Conservation (phyloP, 2,888 invertebrate genomes). For the Troglohyphantes excavatus region DNA sequence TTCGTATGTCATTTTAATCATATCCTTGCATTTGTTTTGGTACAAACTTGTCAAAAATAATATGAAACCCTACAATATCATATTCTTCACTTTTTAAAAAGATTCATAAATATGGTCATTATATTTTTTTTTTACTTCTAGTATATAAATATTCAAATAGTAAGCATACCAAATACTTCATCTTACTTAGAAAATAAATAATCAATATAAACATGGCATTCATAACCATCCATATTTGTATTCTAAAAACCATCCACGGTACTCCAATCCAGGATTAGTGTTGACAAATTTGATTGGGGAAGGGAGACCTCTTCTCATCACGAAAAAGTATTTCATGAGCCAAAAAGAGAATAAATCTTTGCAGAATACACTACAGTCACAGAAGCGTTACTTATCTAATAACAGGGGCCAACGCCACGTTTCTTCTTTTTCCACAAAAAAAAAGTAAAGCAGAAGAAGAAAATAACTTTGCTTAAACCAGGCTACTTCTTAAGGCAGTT, state of each 20-base stretch:
- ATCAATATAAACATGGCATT: too few relatives aligned
- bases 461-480: slow-evolving; percentile 66
- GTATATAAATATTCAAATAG: too few relatives aligned
- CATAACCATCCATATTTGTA: background rate
- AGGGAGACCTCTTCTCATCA: background rate
- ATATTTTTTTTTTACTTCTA: too few relatives aligned
- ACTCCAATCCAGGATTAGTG: slow-evolving; percentile 51
- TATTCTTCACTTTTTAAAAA: too few relatives aligned
- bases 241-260: background rate
- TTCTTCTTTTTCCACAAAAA: background rate
- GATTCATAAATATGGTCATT: too few relatives aligned
- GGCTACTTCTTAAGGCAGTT: slow-evolving; percentile 21
- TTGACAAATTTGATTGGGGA: slow-evolving; percentile 61
- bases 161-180: too few relatives aligned
- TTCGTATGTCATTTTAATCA: too few relatives aligned
- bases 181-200: too few relatives aligned
- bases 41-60: too few relatives aligned
- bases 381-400: slow-evolving; percentile 54
- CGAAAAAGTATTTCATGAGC: too few relatives aligned
- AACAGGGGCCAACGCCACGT: slow-evolving; percentile 18
- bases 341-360: background rate
- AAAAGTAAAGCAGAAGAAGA: background rate
- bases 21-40: too few relatives aligned
- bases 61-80: too few relatives aligned
- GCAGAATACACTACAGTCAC: background rate